Evolutionary conservation across 2,888 invertebrate species (phyloP), one percentile per base, ranked within the genome.

Genomic region (Aphidius colemani): DNA sequence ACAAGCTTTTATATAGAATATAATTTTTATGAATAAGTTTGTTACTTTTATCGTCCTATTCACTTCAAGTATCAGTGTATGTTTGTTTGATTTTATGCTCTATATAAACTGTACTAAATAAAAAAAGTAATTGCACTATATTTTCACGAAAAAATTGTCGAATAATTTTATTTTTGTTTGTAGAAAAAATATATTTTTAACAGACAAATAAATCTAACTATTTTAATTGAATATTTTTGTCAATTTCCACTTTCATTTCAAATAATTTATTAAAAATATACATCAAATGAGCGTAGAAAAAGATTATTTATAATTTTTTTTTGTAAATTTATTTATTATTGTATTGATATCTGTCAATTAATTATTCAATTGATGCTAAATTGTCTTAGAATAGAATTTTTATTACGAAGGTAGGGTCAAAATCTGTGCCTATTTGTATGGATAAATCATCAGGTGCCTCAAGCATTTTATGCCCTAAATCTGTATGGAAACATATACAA

Each of bases 11-110:
- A 30, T 30, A 30, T 30, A 30, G 68, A 71, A 71, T 70, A 69
- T 70, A 72, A 75, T 73, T 74, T 76, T 72, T 74, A 75, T 74
- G 72, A 69, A 73, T 39, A 63, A 70, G 73, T 78, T 75, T 77
- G 72, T 78, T 78, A 76, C 73, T 72, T 72, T 76, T 70, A 71
- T 68, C 68, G 48, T 60, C 53, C 30, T 18, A 51, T 13, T 43
- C 18, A 18, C 30, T 60, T 45, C 18, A 45, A 61, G 51, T 61
- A 39, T 18, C n/a, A 45, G 40, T 48, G 50, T 48, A 53, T 48
- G 39, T 10, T 13, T 40, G 41, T 59, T 59, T 59, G 7, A 51
- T 44, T 30, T 18, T 18, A 18, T 18, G 13, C 13, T 39, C 7
- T 11, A 43, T 56, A 4, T 45, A 5, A 11, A 45, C 30, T 30